Percentiles rank a stretch among this genome's conserved stretches.
phyloP scores from a whole-genome alignment of 2,888 invertebrate species.

The Hirtodrosophila duncani region DNA sequence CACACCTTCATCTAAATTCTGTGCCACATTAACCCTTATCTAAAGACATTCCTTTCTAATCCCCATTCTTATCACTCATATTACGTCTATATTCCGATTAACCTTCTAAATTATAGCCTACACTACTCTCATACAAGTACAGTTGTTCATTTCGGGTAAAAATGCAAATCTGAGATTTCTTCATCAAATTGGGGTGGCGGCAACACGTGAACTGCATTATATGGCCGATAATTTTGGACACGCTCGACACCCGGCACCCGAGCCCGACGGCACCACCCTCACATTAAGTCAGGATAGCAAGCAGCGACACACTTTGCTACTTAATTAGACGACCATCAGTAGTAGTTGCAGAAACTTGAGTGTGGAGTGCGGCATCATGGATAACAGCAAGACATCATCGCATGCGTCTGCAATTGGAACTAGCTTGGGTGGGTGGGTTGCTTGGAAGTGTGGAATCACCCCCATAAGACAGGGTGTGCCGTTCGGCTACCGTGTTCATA shows the following conservation, averaged over 20 bases:
- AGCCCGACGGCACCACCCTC: slow-evolving; percentile 59
- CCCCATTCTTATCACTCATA: no score
- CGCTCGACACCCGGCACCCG: slow-evolving; percentile 44
- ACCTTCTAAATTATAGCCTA: slow-evolving; percentile 12
- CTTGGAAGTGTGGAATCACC: slow-evolving; percentile 22
- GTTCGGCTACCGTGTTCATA: slow-evolving; percentile 18
- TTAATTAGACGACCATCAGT: slow-evolving; percentile 58
- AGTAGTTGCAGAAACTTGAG: no score
- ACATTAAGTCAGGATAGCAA: slow-evolving; percentile 34
- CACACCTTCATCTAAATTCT: no score
- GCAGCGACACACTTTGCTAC: slow-evolving; percentile 65
- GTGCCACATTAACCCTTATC: no score
- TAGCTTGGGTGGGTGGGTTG: slow-evolving; percentile 12
- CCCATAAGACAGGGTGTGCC: slow-evolving; percentile 43
- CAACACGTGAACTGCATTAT: slow-evolving; percentile 69
- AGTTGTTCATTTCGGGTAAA: background rate
- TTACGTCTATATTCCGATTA: no score
- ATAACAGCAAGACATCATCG: slow-evolving; percentile 26
- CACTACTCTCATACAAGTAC: slow-evolving; percentile 12
- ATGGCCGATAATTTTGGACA: slow-evolving; percentile 61
- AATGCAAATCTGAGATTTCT: slow-evolving; percentile 10
- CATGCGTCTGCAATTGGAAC: slow-evolving; percentile 31
- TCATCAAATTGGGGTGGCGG: slow-evolving; percentile 10
- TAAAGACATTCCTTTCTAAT: no score
- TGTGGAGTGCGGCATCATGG: slow-evolving; percentile 10